Conservation (phyloP, 2,888 invertebrate species). For the Scaptomyza cyrtandrae region DNA sequence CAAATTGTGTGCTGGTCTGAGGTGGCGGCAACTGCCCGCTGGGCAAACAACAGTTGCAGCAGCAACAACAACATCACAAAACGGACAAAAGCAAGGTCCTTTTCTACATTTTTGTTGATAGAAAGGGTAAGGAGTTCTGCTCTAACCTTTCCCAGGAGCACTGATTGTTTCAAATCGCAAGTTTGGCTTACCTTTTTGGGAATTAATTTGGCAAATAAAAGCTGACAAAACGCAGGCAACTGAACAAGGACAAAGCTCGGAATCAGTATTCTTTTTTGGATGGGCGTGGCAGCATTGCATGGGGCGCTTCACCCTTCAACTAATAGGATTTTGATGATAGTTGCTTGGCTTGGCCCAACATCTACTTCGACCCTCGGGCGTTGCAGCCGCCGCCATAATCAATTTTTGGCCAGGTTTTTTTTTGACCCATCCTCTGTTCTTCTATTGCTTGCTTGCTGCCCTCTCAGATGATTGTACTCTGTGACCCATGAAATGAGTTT, state of each 20-base stretch:
- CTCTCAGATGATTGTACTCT: conserved; percentile 82
- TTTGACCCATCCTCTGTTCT: conserved; percentile 20
- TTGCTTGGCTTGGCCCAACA: conserved; percentile 52
- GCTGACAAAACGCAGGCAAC: conserved; percentile 75
- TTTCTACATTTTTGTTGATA: conserved; percentile 22
- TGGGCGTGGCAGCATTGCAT: conserved; percentile 39
- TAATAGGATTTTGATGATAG: conserved; percentile 83
- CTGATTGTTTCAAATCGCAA: conserved; percentile 81
- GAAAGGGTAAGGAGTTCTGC: conserved; percentile 4
- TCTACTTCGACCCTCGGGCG: conserved; percentile 48
- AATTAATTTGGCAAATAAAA: conserved; percentile 80
- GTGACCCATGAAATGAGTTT: conserved; percentile 85
- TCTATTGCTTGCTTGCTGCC: conserved; percentile 40
- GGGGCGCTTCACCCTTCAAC: conserved; percentile 46
- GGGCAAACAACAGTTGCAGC: conserved; percentile 75
- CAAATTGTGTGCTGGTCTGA: conserved; percentile 68
- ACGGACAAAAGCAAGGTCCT: conserved; percentile 56
- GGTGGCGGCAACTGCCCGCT: conserved; percentile 57
- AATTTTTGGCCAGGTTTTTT: conserved; percentile 73
- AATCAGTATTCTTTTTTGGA: conserved; percentile 6
- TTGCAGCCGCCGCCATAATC: conserved; percentile 69
- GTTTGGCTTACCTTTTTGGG: conserved; percentile 80
- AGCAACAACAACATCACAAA: conserved; percentile 72
- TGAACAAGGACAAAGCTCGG: conserved; percentile 70
- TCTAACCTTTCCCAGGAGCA: conserved; percentile 46